Conservation (phyloP, 2,113 vertebrate genomes). For the Acanthochromis polyacanthus region DNA sequence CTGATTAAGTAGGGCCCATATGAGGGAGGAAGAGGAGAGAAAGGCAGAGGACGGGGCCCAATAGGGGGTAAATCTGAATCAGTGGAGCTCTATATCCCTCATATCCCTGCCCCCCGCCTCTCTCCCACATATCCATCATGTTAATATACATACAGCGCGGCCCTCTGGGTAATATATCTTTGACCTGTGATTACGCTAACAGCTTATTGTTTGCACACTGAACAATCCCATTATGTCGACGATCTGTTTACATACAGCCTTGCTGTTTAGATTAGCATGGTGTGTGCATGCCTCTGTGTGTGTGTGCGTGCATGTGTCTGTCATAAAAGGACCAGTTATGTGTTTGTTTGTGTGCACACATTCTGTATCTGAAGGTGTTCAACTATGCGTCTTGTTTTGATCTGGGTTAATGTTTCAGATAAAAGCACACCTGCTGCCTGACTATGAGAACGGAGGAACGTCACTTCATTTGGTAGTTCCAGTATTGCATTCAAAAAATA, state of each 20-base stretch:
- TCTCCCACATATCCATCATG: slow-evolving; percentile 81
- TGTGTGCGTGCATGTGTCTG: slow-evolving; percentile 8
- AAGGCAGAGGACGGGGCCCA: slow-evolving; percentile 50
- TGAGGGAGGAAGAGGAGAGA: slow-evolving; percentile 44
- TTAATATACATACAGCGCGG: slow-evolving; percentile 80
- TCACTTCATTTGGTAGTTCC: background rate
- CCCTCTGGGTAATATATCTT: slow-evolving; percentile 80
- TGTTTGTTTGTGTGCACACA: slow-evolving; percentile 25
- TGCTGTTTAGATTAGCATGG: slow-evolving; percentile 78
- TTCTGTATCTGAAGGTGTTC: slow-evolving; percentile 20
- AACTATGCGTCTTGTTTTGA: slow-evolving; percentile 28
- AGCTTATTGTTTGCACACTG: slow-evolving; percentile 86
- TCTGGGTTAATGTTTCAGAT: slow-evolving; percentile 43
- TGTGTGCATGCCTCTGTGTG: slow-evolving; percentile 12
- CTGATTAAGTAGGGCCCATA: slow-evolving; percentile 61
- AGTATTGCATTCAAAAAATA: slow-evolving; percentile 9
- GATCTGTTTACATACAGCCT: slow-evolving; percentile 83
- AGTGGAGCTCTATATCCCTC: slow-evolving; percentile 72
- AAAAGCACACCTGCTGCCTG: slow-evolving; percentile 15
- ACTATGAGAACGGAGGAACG: slow-evolving; percentile 18
- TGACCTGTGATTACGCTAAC: slow-evolving; percentile 86
- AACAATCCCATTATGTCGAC: slow-evolving; percentile 85
- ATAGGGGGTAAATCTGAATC: slow-evolving; percentile 79
- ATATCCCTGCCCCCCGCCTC: slow-evolving; percentile 62
- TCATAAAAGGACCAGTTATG: slow-evolving; percentile 22